Base-by-base conservation (phyloP, 2,113 vertebrate genomes). In the Pseudois nayaur region DNA sequence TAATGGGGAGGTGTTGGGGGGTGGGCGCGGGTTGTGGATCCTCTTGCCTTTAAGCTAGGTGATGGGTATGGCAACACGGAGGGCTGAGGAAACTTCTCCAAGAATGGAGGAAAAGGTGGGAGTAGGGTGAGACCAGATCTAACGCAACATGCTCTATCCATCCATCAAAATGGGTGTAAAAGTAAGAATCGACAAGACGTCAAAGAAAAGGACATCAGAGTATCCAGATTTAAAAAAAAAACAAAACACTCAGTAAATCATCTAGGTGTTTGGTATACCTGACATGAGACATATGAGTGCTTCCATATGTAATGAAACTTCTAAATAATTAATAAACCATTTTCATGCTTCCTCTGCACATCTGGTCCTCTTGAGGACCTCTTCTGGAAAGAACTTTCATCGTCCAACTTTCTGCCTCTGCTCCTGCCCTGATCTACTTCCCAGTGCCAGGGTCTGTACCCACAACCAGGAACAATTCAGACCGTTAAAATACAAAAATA, bases 401-500 rank as follows among this genome's bases (percentile, higher is more conserved):
- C 45, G 33, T 67, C 25, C 82, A 90, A 55, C 74, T 52, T 52
- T 60, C 57, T 78, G 91, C 85, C 59, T 90, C 62, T 71, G 33
- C 64, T 67, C 91, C 36, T 31, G 10, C 57, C 87, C 88, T 55
- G 16, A 17, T 54, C 87, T 86, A 50, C 19, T 43, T 60, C 55
- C 90, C 81, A 90, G 45, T 36, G 71, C 29, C 82, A 95, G 29
- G 67, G 67, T 88, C 50, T 85, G 57, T 14, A 54, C 91, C 52
- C 55, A 89, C 78, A 95, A 92, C 4, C 13, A 43, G 94, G 97
- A 98, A 78, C 85, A 83, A 92, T 91, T 59, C 50, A 90, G 3
- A 87, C 59, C 64, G 25, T n/a, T 43, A 96, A 97, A 83, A 95
- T 33, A n/a, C 33, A 97, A 89, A 67, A 88, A 71, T 43, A 64